Evolutionary conservation across 2,113 vertebrate species (phyloP).

Genomic region (Labeo catla): DNA sequence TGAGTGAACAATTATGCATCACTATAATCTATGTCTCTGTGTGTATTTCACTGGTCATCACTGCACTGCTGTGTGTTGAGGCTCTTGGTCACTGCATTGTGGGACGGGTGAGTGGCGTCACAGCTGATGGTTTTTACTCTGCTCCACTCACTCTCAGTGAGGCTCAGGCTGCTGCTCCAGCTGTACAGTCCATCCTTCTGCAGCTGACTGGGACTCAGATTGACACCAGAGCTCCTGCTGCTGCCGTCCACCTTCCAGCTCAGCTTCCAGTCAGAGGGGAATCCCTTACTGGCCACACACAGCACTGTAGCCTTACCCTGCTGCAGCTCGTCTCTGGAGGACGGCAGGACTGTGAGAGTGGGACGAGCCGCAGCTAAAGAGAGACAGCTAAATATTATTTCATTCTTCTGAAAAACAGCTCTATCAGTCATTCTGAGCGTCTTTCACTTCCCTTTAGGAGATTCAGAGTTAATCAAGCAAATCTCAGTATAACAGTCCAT

Average conservation of each 20-base stretch:
- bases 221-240: slow-evolving; percentile 30
- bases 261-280: slow-evolving; percentile 59
- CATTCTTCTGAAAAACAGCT: neutral
- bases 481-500: neutral
- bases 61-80: slow-evolving; percentile 37
- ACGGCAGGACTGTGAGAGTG: slow-evolving; percentile 49
- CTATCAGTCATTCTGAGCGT: neutral
- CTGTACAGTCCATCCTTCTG: slow-evolving; percentile 49
- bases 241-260: slow-evolving; percentile 54
- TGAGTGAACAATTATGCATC: no score
- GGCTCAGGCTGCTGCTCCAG: slow-evolving; percentile 57
- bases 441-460: slow-evolving; percentile 5
- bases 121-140: slow-evolving; percentile 45
- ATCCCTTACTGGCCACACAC: slow-evolving; percentile 57
- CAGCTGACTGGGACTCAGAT: slow-evolving; percentile 24
- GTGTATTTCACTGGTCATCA: neutral
- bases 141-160: slow-evolving; percentile 46
- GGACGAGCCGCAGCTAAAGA: no score
- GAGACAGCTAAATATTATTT: no score
- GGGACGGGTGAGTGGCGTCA: slow-evolving; percentile 50
- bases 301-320: slow-evolving; percentile 41
- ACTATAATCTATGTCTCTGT: neutral
- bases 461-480: neutral
- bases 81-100: slow-evolving; percentile 37
- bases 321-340: slow-evolving; percentile 49